Evolutionary conservation across 2,888 invertebrate species (phyloP).

Genomic region (Melanotus villosus): DNA sequence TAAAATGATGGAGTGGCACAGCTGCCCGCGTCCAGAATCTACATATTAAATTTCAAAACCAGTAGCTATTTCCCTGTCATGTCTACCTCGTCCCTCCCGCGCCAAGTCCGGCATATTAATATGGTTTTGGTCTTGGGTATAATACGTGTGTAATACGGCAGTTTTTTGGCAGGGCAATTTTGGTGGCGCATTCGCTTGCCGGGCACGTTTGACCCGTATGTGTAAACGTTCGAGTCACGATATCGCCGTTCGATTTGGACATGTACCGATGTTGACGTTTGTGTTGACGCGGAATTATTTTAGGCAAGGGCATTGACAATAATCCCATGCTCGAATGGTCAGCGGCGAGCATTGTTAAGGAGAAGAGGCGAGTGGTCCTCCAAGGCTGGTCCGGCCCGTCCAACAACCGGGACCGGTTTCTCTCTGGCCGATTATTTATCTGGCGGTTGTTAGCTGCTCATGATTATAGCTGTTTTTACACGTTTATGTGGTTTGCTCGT

Average conservation of each 20-base stretch:
- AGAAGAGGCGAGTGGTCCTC: constrained; percentile 38
- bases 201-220: constrained; percentile 20
- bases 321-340: constrained; percentile 39
- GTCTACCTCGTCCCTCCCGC: constrained; percentile 26
- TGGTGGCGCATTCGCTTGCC: constrained; percentile 2
- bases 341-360: constrained; percentile 33
- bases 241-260: background rate
- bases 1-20: constrained; percentile 18
- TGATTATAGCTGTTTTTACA: constrained; percentile 69
- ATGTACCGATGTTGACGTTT: constrained; percentile 8
- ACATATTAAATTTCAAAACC: constrained; percentile 55
- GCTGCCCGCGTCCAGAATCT: constrained; percentile 41
- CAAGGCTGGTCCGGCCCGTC: constrained; percentile 42
- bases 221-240: background rate
- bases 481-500: constrained; percentile 67
- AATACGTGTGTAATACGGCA: constrained; percentile 16
- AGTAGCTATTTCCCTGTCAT: constrained; percentile 53
- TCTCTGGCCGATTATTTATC: constrained; percentile 66
- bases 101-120: constrained; percentile 21
- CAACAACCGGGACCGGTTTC: constrained; percentile 60
- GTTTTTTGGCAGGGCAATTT: constrained; percentile 14
- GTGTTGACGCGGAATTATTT: constrained; percentile 26
- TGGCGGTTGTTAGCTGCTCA: constrained; percentile 67
- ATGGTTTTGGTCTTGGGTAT: too few species aligned
- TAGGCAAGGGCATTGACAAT: constrained; percentile 38